A percentile compares a stretch with the other conserved stretches of the same genome.
phyloP scores from a whole-genome alignment of 1,140 invertebrate genomes.

The Samia ricini region DNA sequence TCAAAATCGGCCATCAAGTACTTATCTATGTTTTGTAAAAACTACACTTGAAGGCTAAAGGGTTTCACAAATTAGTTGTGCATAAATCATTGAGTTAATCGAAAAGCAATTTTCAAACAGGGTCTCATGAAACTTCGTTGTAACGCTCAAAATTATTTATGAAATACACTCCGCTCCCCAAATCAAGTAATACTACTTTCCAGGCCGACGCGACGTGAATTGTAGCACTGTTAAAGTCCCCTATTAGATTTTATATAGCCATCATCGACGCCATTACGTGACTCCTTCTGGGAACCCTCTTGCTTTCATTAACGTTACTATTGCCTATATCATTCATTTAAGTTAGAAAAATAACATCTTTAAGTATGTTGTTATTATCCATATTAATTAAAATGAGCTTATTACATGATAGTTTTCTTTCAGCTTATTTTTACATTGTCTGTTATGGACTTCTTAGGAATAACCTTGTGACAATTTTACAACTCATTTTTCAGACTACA shows the following conservation, averaged over 20 bases:
- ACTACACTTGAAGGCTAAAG: too few species aligned
- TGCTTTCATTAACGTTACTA: conserved; percentile 53
- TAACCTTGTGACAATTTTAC: too few species aligned
- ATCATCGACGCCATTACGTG: conserved; percentile 54
- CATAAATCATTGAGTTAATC: background rate
- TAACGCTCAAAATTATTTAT: background rate
- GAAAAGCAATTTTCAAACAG: background rate
- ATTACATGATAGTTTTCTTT: background rate
- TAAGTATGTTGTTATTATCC: background rate
- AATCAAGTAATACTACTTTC: conserved; percentile 23
- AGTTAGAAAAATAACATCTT: background rate
- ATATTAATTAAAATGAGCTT: background rate
- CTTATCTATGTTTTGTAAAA: too few species aligned
- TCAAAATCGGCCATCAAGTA: too few species aligned
- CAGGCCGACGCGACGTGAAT: conserved; percentile 21
- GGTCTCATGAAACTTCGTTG: background rate
- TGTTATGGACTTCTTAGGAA: too few species aligned
- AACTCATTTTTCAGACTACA: too few species aligned
- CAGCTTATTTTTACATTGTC: too few species aligned
- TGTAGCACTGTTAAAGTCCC: conserved; percentile 36
- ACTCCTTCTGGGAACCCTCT: conserved; percentile 44
- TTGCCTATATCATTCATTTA: conserved; percentile 37
- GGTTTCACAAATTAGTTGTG: too few species aligned
- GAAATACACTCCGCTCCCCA: conserved; percentile 12
- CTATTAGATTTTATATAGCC: conserved; percentile 63